phyloP scores from a whole-genome alignment of 2,888 invertebrate species.

The Thymelicus acteon region DNA sequence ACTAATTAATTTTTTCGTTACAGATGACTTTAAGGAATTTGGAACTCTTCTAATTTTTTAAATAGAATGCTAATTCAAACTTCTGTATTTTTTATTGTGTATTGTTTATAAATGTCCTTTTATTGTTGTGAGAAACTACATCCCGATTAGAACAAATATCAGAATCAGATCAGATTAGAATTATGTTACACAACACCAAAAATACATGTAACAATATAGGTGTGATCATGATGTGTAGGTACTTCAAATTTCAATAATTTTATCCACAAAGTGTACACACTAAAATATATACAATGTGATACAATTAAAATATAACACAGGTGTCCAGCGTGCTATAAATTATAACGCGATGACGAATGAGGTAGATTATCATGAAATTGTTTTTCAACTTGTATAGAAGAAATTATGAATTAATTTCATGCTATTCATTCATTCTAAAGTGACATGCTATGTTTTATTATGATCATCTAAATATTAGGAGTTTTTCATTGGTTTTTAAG shows the following conservation, averaged over 20 bases:
- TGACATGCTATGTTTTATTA: constrained; percentile 40
- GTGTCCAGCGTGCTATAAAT: constrained; percentile 28
- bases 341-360: constrained; percentile 21
- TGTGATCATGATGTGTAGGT: constrained; percentile 12
- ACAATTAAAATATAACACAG: constrained; percentile 7
- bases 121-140: neutral
- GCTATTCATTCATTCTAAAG: constrained; percentile 18
- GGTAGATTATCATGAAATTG: constrained; percentile 5
- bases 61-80: neutral
- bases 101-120: neutral
- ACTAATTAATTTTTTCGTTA: neutral
- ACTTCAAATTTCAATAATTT: neutral
- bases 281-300: constrained; percentile 35
- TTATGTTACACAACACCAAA: neutral
- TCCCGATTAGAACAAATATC: neutral
- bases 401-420: constrained; percentile 3
- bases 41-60: neutral
- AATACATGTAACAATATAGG: neutral
- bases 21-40: neutral
- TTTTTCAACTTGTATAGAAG: constrained; percentile 7
- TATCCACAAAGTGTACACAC: constrained; percentile 17
- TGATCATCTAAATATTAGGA: neutral
- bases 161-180: neutral
- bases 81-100: too few species aligned
- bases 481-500: neutral